A percentile compares a stretch with the other conserved stretches of the same genome.
Evolutionary conservation across 2,797 vertebrate species (phyloP).

Genomic region (Danio kyathit): DNA sequence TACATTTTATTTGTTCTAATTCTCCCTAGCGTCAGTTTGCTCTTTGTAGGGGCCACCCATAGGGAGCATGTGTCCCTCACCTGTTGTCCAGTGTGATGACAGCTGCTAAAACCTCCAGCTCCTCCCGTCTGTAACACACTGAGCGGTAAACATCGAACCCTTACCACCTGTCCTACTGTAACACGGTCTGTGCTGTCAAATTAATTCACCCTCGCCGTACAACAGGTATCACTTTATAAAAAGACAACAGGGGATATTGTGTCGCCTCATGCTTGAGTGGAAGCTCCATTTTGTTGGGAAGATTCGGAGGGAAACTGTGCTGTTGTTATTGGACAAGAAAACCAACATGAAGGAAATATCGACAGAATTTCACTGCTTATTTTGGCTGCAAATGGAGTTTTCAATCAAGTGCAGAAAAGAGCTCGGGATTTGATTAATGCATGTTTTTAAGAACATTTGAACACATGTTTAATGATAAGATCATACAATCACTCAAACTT

Average conservation of each 20-base stretch:
- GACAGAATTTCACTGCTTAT: not conserved
- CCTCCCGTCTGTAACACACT: conserved; percentile 11
- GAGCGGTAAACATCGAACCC: conserved; percentile 17
- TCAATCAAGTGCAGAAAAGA: conserved; percentile 5
- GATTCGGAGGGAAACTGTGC: not conserved
- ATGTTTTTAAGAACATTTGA: not conserved
- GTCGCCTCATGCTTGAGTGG: not conserved
- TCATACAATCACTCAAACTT: not conserved
- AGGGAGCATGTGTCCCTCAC: conserved; percentile 57
- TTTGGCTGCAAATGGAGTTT: not conserved
- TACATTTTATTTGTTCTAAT: not conserved
- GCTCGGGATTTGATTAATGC: not conserved
- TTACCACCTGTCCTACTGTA: conserved; percentile 51
- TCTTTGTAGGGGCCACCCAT: conserved; percentile 13
- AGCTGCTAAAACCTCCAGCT: conserved; percentile 47
- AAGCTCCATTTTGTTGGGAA: conserved; percentile 17
- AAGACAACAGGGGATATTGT: not conserved
- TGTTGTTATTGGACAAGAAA: not conserved
- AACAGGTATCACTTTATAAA: conserved; percentile 50
- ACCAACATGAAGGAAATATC: conserved; percentile 13
- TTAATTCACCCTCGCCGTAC: conserved; percentile 37
- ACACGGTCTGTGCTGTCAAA: conserved; percentile 48
- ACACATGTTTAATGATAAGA: conserved; percentile 11
- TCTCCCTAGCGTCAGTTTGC: not conserved
- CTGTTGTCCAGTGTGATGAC: conserved; percentile 56